A percentile compares a stretch with the other conserved stretches of the same genome.
phyloP scores from a whole-genome alignment of 1,140 invertebrate species.

The Trachymyrmex cornetzi region DNA sequence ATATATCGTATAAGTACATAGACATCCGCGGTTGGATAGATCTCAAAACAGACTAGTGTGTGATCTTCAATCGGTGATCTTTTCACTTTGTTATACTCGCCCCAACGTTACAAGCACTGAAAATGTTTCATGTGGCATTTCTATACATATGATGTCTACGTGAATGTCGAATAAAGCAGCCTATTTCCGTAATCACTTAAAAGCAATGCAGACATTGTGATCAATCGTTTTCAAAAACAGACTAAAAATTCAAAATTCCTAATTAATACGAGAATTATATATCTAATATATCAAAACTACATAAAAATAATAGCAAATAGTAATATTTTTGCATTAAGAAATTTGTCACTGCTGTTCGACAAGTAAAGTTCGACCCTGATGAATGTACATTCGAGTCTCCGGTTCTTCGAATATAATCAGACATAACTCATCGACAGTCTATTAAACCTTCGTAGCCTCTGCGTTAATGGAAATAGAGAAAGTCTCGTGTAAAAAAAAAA shows the following conservation, averaged over 20 bases:
- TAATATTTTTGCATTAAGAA: not conserved
- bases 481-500: constrained; percentile 49
- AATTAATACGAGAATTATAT: not conserved
- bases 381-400: not conserved
- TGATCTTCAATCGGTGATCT: constrained; percentile 81
- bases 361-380: not conserved
- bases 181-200: not conserved
- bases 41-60: constrained; percentile 69
- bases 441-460: not conserved
- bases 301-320: not conserved
- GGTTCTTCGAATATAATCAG: not conserved
- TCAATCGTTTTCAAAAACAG: not conserved
- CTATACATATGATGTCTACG: not conserved
- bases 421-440: not conserved
- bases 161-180: constrained; percentile 15
- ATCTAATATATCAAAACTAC: not conserved
- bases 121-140: constrained; percentile 76
- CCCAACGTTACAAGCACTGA: constrained; percentile 82
- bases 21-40: constrained; percentile 77
- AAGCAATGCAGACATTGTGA: not conserved
- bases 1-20: constrained; percentile 31
- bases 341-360: not conserved
- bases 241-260: not conserved
- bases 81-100: constrained; percentile 79
- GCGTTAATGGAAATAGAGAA: constrained; percentile 33